Conservation (phyloP, 2,888 invertebrate genomes). For the Autographa pulchrina region DNA sequence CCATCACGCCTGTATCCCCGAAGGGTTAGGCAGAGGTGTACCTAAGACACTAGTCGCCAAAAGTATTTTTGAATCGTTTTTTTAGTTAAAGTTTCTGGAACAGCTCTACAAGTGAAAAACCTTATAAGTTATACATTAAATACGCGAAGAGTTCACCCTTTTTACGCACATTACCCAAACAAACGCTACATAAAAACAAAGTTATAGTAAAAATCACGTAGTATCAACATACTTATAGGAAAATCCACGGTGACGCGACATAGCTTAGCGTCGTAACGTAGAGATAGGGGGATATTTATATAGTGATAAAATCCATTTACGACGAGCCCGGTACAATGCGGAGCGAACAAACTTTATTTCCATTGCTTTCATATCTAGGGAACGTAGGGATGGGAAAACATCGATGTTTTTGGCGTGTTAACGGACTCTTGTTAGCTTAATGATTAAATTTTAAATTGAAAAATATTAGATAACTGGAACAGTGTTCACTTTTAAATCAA, state of each 20-base stretch:
- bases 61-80: not conserved
- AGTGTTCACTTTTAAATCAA: not conserved
- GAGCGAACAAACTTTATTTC: constrained; percentile 87
- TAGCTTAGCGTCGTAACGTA: constrained; percentile 70
- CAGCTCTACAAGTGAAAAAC: not conserved
- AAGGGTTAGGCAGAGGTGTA: no score
- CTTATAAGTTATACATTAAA: not conserved
- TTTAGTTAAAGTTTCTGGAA: not conserved
- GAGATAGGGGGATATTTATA: constrained; percentile 82
- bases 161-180: constrained; percentile 35
- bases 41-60: no score
- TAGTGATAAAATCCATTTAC: constrained; percentile 88
- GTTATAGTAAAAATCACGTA: constrained; percentile 55
- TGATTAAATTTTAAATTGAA: constrained; percentile 14
- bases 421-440: not conserved
- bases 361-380: constrained; percentile 85
- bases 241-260: constrained; percentile 58
- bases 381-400: constrained; percentile 63
- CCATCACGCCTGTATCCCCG: no score
- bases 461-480: not conserved
- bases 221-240: constrained; percentile 56
- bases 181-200: constrained; percentile 51
- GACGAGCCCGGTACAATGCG: constrained; percentile 81
- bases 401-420: constrained; percentile 24
- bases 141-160: constrained; percentile 36